Base-by-base conservation (phyloP, 2,797 vertebrate genomes). In the Acrocephalus scirpaceus region DNA sequence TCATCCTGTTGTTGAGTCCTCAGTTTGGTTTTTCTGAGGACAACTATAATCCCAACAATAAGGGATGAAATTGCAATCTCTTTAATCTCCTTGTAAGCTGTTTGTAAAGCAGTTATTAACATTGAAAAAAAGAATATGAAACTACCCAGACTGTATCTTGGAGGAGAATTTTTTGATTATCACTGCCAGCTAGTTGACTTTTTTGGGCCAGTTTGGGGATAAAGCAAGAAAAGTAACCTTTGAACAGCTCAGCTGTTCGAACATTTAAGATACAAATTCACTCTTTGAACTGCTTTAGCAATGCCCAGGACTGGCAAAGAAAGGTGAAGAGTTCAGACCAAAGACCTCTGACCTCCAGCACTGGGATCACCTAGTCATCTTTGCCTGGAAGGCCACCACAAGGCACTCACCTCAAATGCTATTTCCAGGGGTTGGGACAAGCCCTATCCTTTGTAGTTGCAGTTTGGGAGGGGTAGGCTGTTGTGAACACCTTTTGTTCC, bases 61-160 rank as follows among this genome's bases (percentile, higher is more conserved):
- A 92, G 64, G 90, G 61, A 84, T 93, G 88, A 93, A 95, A 96
- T 82, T 90, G 70, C 76, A 90, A 85, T 95, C 73, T 90, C 80
- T 95, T 88, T 96, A 95, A 97, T 95, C 90, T 95, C 80, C 58
- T 34, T 88, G 88, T 95, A 96, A 97, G 32, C 62, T 94, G 84
- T 92, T 85, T 93, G 66, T 93, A 97, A 94, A 92, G 73, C 70
- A 89, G 77, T 93, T 94, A 87, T 82, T 95, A 93, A 80, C n/a
- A 75, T 5, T 77, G 44, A 50, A 90, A 56, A 65, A 78, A 81
- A 67, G 19, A 88, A 60, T 5, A 82, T 10, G 9, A 73, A 93
- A 71, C 56, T 84, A 73, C 14, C 36, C 45, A 32, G 85, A 79
- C 71, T 51, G 21, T 87, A 67, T 45, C 67, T 67, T 64, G 16